Evolutionary conservation across 2,888 invertebrate genomes (phyloP), one percentile per base, ranked within the genome.

Genomic region (Trichogramma dendrolimi): DNA sequence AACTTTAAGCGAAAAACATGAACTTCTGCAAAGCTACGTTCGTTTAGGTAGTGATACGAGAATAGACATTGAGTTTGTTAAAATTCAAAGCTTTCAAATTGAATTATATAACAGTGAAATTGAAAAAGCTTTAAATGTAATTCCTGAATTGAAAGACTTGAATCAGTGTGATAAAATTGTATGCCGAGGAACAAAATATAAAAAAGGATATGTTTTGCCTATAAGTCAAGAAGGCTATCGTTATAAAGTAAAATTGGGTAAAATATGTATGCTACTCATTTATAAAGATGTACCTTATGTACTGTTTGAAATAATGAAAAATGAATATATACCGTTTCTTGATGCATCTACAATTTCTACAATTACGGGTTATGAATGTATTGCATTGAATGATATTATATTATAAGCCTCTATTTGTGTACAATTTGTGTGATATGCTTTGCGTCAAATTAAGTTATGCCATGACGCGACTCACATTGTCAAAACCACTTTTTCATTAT

Each of bases 381-480:
- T 27, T 27, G n/a, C 47, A 14, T 51, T 67, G 41, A 41, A 63
- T 27, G 6, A 11, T 67, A 39, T 47, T 57, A 8, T 49, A 63
- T 47, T 61, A 50, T 6, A 65, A 67, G 58, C 53, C 66, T 27
- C 55, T 69, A 49, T 51, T 63, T 39, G 47, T 64, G 5, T 67
- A 69, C 49, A 62, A 61, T 27, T 40, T 55, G n/a, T 50, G 58
- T 4, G 58, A 63, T 43, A 52, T 53, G 47, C 42, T 64, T 6
- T 67, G 56, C 47, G 55, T 68, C 2, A 69, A 67, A 56, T 64
- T 65, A 4, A 40, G 44, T 4, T 58, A 60, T 53, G 65, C 60
- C 41, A 61, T 68, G 40, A 60, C 64, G 38, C n/a, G 5, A n/a
- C 53, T 11, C 10, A 4, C 4, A 11, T 61, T 40, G n/a, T n/a